Conservation (phyloP, 2,113 vertebrate genomes). For the Paramormyrops kingsleyae region DNA sequence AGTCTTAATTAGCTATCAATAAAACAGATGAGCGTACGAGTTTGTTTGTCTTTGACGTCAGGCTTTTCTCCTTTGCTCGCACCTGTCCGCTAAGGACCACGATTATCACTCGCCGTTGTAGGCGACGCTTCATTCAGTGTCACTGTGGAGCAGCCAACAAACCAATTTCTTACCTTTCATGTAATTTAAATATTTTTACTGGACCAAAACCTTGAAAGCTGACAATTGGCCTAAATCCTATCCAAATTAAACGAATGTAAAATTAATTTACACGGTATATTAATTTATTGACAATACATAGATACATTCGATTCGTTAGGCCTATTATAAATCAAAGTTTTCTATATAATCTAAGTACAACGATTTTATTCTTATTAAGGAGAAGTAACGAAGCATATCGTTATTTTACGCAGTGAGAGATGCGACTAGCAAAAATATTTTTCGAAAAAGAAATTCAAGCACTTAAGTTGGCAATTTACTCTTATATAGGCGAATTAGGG, state of each 20-base stretch:
- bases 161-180: background rate
- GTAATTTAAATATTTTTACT: background rate
- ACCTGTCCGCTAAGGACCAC: background rate
- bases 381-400: background rate
- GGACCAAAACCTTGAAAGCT: background rate
- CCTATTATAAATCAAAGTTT: background rate
- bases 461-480: background rate
- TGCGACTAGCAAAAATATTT: background rate
- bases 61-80: background rate
- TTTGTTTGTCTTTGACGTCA: background rate
- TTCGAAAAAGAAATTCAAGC: background rate
- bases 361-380: background rate
- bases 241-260: background rate
- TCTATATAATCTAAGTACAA: background rate
- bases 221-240: background rate
- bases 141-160: background rate
- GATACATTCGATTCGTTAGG: background rate
- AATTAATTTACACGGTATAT: background rate
- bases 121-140: background rate
- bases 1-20: background rate
- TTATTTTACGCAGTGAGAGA: background rate
- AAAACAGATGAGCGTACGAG: background rate
- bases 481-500: background rate
- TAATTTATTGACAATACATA: background rate
- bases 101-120: background rate